phyloP scores from a whole-genome alignment of 2,113 vertebrate species.

The Indicator maculatus region DNA sequence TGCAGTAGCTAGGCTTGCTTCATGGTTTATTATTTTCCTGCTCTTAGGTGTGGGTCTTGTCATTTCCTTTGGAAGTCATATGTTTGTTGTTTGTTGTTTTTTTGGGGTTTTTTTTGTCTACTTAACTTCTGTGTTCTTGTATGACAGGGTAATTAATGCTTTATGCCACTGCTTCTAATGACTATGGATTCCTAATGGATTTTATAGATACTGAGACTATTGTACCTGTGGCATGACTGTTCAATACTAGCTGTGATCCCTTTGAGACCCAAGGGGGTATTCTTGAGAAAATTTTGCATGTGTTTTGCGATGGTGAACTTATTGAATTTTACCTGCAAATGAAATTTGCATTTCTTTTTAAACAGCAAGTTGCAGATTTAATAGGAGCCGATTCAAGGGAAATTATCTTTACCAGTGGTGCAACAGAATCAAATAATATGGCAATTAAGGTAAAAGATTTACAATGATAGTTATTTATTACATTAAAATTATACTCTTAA shows the following conservation, averaged over 20 bases:
- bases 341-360: neutral
- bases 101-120: neutral
- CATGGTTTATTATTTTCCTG: neutral
- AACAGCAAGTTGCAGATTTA: constrained; percentile 92
- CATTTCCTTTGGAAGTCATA: fast-evolving
- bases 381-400: constrained; percentile 93
- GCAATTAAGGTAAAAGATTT: constrained; percentile 88
- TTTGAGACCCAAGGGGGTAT: fast-evolving
- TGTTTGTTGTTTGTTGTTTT: fast-evolving
- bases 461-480: neutral
- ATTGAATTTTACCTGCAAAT: neutral
- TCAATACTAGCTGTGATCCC: neutral
- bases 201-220: neutral
- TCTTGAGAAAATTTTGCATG: neutral
- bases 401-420: constrained; percentile 97
- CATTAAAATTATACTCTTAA: neutral
- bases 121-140: neutral
- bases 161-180: neutral
- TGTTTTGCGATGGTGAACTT: neutral
- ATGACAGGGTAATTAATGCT: neutral
- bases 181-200: neutral
- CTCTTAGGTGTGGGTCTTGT: neutral
- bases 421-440: constrained; percentile 98
- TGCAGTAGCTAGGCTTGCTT: neutral
- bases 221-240: neutral